Conservation (phyloP, 2,888 invertebrate genomes). For the Onchidella celtica region DNA sequence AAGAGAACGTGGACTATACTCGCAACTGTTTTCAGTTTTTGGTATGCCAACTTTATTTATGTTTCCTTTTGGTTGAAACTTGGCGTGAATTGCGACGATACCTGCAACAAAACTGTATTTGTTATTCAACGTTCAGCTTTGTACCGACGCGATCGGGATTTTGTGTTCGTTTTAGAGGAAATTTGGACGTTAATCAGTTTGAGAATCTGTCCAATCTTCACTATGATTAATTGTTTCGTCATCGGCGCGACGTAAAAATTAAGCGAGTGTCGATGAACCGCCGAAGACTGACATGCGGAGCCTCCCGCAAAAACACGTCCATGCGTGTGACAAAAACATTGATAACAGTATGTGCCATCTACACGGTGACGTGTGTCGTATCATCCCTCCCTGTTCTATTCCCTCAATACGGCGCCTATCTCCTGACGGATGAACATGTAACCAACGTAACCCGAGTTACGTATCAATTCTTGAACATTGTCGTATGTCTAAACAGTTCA, state of each 20-base stretch:
- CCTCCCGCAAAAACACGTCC: background rate
- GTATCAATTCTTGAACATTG: constrained; percentile 26
- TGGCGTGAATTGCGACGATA: background rate
- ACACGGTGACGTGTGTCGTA: constrained; percentile 6
- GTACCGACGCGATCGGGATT: background rate
- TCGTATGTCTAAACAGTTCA: constrained; percentile 34
- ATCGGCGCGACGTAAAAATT: background rate
- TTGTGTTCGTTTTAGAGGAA: background rate
- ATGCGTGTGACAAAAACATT: constrained; percentile 5
- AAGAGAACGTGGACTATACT: background rate
- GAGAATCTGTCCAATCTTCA: constrained; percentile 7
- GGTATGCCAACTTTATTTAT: background rate
- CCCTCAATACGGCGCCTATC: constrained; percentile 3
- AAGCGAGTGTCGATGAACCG: constrained; percentile 4
- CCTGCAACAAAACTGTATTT: background rate
- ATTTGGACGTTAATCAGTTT: background rate
- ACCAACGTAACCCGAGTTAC: background rate
- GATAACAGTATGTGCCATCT: constrained; percentile 24
- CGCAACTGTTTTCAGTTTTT: background rate
- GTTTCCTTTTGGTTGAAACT: background rate
- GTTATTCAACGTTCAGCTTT: background rate
- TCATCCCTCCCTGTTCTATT: background rate
- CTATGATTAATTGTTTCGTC: background rate
- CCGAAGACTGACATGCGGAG: background rate
- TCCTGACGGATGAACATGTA: background rate